Conservation (phyloP, 1,140 invertebrate species). For the Proctacanthus coquilletti region DNA sequence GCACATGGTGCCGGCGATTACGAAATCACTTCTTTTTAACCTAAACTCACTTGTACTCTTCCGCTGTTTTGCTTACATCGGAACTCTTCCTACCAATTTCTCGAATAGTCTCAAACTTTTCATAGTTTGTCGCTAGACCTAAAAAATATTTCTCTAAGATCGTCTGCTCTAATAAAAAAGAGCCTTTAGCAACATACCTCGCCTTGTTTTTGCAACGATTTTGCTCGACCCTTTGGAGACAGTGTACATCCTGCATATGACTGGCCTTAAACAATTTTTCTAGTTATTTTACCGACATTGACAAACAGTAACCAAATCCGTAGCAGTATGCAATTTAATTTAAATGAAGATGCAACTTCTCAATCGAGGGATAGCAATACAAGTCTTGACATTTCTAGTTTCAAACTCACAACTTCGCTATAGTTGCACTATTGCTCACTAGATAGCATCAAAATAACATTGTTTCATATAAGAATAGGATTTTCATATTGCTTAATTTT, state of each 20-base stretch:
- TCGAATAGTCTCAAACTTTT: conserved; percentile 29
- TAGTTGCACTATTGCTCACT: too few species aligned
- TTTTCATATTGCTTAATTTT: too few species aligned
- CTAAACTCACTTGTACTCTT: neutral
- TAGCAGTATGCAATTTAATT: too few species aligned
- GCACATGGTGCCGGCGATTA: neutral
- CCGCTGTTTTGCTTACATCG: conserved; percentile 11
- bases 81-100: conserved; percentile 18
- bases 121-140: conserved; percentile 34
- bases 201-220: conserved; percentile 67
- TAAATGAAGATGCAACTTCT: too few species aligned
- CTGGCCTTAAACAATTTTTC: too few species aligned
- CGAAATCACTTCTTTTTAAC: neutral
- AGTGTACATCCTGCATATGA: conserved; percentile 57
- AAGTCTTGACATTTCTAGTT: too few species aligned
- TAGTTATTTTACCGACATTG: too few species aligned
- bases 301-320: too few species aligned
- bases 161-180: neutral
- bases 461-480: too few species aligned
- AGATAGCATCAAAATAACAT: too few species aligned
- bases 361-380: too few species aligned
- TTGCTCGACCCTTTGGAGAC: conserved; percentile 71
- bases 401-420: too few species aligned
- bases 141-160: conserved; percentile 11
- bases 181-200: conserved; percentile 40